Percentiles rank a stretch among this genome's conserved stretches.
phyloP scores from a whole-genome alignment of 2,888 invertebrate genomes.

The Lasioglossum lativentre region DNA sequence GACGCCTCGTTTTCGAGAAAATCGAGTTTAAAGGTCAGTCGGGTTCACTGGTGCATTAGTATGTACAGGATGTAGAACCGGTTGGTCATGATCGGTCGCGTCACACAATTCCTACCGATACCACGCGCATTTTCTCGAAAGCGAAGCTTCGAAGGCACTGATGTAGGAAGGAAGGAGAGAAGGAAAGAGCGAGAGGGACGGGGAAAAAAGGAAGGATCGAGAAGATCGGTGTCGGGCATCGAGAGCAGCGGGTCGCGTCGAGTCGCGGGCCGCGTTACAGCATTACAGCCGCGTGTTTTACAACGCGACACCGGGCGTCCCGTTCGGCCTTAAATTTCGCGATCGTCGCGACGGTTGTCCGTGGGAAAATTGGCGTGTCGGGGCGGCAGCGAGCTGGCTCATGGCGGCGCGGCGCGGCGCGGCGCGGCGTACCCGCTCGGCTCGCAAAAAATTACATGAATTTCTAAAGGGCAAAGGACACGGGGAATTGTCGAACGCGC shows the following conservation, averaged over 20 bases:
- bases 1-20: too few relatives aligned
- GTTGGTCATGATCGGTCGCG: too few relatives aligned
- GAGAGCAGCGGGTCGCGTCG: slow-evolving; percentile 48
- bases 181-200: neutral
- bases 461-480: slow-evolving; percentile 81
- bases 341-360: slow-evolving; percentile 67
- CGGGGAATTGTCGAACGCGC: slow-evolving; percentile 80
- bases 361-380: slow-evolving; percentile 76
- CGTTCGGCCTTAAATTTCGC: slow-evolving; percentile 65
- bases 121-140: neutral
- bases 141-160: neutral
- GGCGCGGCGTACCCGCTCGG: neutral
- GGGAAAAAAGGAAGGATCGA: neutral
- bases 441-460: slow-evolving; percentile 80
- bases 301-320: slow-evolving; percentile 48
- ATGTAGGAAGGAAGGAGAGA: neutral
- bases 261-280: slow-evolving; percentile 40
- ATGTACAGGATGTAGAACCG: too few relatives aligned
- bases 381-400: slow-evolving; percentile 22
- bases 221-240: slow-evolving; percentile 22
- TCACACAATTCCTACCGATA: too few relatives aligned
- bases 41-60: too few relatives aligned
- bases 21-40: too few relatives aligned
- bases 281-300: slow-evolving; percentile 62
- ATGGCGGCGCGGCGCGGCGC: slow-evolving; percentile 2